Conservation (phyloP, 2,113 vertebrate species). For the Drymodes brunneopygia region DNA sequence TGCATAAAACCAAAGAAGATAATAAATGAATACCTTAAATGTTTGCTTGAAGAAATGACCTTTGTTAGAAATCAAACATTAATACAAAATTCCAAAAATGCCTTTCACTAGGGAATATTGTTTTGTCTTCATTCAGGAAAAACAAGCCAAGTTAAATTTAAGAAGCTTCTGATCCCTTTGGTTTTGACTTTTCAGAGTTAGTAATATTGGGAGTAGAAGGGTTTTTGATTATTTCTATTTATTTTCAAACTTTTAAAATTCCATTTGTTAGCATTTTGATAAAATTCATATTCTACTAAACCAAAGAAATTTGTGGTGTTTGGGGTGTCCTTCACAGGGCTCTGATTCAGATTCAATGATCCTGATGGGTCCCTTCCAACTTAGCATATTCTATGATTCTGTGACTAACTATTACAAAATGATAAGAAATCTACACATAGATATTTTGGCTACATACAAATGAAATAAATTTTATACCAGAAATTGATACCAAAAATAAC, state of each 20-base stretch:
- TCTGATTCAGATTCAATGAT: background rate
- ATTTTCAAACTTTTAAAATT: background rate
- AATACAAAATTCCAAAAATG: background rate
- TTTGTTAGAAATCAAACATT: background rate
- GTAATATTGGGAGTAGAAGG: background rate
- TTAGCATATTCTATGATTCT: background rate
- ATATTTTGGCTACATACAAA: background rate
- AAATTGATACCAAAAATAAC: background rate
- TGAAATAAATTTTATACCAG: background rate
- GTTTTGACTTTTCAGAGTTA: background rate
- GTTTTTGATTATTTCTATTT: background rate
- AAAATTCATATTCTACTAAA: background rate
- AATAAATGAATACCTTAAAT: constrained; percentile 23
- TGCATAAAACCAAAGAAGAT: background rate
- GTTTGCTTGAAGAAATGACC: constrained; percentile 7
- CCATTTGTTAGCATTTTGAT: background rate
- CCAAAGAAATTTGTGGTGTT: background rate
- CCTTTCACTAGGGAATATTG: background rate
- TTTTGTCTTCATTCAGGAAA: constrained; percentile 14
- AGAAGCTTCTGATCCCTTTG: background rate
- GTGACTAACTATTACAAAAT: background rate
- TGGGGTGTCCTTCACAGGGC: background rate
- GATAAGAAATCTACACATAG: background rate
- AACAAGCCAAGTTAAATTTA: background rate
- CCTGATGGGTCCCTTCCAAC: background rate